A percentile compares a stretch with the other conserved stretches of the same genome.
Evolutionary conservation across 2,113 vertebrate species (phyloP).

Genomic region (Aldabrachelys gigantea): DNA sequence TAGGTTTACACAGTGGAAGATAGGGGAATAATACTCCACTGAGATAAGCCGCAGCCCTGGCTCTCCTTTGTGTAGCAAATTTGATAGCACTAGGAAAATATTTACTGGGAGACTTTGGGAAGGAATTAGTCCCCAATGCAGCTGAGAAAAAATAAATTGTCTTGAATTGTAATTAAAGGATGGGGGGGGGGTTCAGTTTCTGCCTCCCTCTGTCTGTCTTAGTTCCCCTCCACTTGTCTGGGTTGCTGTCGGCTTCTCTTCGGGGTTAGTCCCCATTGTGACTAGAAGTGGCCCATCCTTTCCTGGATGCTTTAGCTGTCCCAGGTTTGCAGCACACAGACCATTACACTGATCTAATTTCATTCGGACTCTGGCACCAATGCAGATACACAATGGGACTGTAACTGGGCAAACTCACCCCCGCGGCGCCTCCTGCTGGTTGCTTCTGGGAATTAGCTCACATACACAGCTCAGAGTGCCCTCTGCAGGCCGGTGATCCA

Average conservation of each 20-base stretch:
- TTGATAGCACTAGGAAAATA: slow-evolving; percentile 50
- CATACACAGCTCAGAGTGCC: no score
- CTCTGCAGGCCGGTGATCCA: no score
- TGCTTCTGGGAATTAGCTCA: no score
- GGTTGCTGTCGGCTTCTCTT: background rate
- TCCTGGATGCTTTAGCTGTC: background rate
- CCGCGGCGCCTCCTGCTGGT: no score
- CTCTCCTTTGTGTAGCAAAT: slow-evolving; percentile 58
- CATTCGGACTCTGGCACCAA: background rate
- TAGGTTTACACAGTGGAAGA: slow-evolving; percentile 60
- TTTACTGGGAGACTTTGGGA: slow-evolving; percentile 55
- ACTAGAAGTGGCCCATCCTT: background rate
- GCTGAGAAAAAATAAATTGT: slow-evolving; percentile 56
- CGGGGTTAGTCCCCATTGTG: background rate
- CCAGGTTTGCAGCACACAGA: background rate
- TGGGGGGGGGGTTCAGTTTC: background rate
- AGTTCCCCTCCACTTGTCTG: background rate
- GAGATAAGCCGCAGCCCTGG: slow-evolving; percentile 58
- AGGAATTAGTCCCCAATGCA: background rate
- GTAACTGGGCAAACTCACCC: no score
- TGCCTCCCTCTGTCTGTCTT: background rate
- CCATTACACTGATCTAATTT: background rate
- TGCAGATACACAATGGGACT: background rate
- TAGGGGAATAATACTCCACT: slow-evolving; percentile 34
- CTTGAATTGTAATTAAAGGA: slow-evolving; percentile 43